phyloP scores from a whole-genome alignment of 2,113 vertebrate genomes.

The Epinephelus lanceolatus region DNA sequence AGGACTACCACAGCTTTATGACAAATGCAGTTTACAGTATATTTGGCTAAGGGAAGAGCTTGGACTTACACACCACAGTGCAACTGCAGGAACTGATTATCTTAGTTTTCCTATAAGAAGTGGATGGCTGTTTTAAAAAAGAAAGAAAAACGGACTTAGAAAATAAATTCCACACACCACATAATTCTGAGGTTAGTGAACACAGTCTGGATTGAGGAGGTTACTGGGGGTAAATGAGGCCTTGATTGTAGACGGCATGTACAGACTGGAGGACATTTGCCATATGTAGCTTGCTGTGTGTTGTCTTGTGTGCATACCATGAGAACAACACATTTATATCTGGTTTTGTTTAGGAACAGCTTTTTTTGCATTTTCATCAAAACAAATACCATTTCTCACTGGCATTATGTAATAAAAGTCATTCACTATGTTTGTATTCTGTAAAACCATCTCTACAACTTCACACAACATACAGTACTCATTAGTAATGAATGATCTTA shows the following conservation, averaged over 20 bases:
- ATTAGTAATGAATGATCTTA: no score
- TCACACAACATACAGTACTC: no score
- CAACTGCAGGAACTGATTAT: background rate
- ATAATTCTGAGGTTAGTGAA: no score
- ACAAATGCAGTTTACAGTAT: background rate
- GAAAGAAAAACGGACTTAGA: background rate
- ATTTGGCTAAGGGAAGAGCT: background rate
- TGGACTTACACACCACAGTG: background rate
- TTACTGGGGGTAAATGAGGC: background rate
- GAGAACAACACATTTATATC: background rate
- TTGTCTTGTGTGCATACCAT: background rate
- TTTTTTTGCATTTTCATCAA: no score
- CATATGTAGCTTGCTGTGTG: background rate
- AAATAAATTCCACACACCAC: background rate
- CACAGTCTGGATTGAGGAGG: no score
- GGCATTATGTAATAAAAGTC: no score
- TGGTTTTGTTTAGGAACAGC: background rate
- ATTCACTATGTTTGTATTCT: no score
- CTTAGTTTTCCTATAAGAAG: background rate
- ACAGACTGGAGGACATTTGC: background rate
- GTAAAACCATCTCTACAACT: no score
- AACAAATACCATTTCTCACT: no score
- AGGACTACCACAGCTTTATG: slow-evolving; percentile 4
- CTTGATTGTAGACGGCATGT: background rate
- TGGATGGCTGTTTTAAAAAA: background rate